These are phyloP conservation scores for Exephanes ischioxanthus DNA, from an alignment of 2,888 invertebrate species.

Conservation along the genomic window DNA sequence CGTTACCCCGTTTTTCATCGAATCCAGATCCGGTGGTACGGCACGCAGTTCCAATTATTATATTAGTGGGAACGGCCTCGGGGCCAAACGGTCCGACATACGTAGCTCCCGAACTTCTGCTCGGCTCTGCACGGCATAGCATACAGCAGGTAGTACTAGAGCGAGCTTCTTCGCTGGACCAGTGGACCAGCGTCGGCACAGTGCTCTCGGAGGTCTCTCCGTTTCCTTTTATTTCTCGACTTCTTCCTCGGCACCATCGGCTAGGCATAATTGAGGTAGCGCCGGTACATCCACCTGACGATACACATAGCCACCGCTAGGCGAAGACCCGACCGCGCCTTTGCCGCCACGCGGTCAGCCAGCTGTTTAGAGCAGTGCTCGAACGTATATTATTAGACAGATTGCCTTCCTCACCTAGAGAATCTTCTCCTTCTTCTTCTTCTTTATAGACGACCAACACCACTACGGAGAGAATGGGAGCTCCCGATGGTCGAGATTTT, in stretches of 20 bases:
- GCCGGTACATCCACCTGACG: slow-evolving; percentile 55
- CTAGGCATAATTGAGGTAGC: slow-evolving; percentile 56
- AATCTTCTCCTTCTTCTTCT: slow-evolving; percentile 7
- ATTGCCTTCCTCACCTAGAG: slow-evolving; percentile 68
- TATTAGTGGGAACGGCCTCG: slow-evolving; percentile 62
- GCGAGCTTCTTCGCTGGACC: background rate
- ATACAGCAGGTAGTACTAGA: slow-evolving; percentile 17
- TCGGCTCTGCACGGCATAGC: background rate
- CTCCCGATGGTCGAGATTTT: slow-evolving; percentile 32
- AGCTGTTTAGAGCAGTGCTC: slow-evolving; percentile 65
- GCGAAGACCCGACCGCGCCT: slow-evolving; percentile 18
- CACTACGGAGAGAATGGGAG: slow-evolving; percentile 2
- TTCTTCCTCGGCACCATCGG: slow-evolving; percentile 24
- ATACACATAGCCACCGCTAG: slow-evolving; percentile 18
- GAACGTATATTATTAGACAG: slow-evolving; percentile 70
- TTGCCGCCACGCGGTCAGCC: slow-evolving; percentile 58
- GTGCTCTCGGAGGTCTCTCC: background rate
- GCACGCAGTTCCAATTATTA: slow-evolving; percentile 69
- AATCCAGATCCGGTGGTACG: slow-evolving; percentile 43
- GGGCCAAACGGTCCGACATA: slow-evolving; percentile 49
- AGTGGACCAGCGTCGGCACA: slow-evolving; percentile 12
- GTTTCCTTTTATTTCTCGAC: background rate
- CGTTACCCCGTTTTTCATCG: slow-evolving; percentile 14
- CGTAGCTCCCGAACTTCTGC: slow-evolving; percentile 53
- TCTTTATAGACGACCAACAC: slow-evolving; percentile 20